phyloP scores from a whole-genome alignment of 2,797 vertebrate genomes.

The Sebastes taczanowskii region DNA sequence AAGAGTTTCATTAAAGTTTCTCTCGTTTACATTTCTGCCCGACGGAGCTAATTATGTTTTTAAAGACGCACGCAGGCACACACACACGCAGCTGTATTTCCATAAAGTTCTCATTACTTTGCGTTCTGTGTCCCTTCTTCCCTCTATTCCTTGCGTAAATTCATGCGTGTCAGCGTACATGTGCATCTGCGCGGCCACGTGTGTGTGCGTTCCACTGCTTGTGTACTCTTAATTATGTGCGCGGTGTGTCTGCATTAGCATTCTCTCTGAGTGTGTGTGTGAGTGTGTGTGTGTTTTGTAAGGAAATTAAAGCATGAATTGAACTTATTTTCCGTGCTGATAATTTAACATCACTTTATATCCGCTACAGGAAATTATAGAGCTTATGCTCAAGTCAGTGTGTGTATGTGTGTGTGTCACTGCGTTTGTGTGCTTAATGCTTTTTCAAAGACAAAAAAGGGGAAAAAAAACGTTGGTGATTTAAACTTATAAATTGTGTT shows the following conservation, averaged over 20 bases:
- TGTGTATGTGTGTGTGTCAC: constrained; percentile 2
- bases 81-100: constrained; percentile 40
- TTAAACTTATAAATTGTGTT: constrained; percentile 4
- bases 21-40: constrained; percentile 76
- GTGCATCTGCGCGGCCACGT: constrained; percentile 3
- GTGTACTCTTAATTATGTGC: constrained; percentile 48
- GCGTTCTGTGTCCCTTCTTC: constrained; percentile 42
- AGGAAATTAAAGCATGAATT: constrained; percentile 76
- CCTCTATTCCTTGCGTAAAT: constrained; percentile 8
- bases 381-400: constrained; percentile 40
- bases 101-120: constrained; percentile 66
- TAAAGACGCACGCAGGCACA: constrained; percentile 35
- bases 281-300: constrained; percentile 37
- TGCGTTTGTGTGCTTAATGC: constrained; percentile 17
- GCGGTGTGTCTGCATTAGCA: constrained; percentile 37
- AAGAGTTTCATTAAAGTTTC: constrained; percentile 76
- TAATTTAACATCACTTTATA: constrained; percentile 74
- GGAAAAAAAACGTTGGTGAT: background rate
- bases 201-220: constrained; percentile 20
- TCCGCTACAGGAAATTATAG: constrained; percentile 75
- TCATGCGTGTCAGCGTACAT: constrained; percentile 22
- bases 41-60: constrained; percentile 74
- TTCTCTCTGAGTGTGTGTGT: constrained; percentile 26
- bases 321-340: constrained; percentile 68
- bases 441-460: constrained; percentile 2